Conservation (phyloP, 2,113 vertebrate species). For the Alethe diademata region DNA sequence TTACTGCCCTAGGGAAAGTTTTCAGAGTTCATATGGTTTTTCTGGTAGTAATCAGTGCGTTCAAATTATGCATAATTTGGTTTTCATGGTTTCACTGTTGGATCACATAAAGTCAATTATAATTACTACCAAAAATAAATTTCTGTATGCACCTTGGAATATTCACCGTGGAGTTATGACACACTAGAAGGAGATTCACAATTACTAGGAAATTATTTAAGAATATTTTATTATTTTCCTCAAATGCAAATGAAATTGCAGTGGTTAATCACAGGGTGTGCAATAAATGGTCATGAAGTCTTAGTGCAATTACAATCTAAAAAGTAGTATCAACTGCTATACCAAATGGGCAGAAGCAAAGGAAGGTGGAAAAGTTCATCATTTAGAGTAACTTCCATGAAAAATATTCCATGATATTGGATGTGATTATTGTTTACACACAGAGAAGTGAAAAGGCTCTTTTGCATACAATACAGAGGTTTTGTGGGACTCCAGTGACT, state of each 20-base stretch:
- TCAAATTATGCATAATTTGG: constrained; percentile 74
- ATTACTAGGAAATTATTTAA: constrained; percentile 54
- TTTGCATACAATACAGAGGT: neutral
- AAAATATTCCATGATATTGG: neutral
- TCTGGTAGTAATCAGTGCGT: constrained; percentile 71
- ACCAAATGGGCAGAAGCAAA: neutral
- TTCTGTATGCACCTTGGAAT: constrained; percentile 57
- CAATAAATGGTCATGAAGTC: constrained; percentile 43
- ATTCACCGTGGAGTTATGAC: constrained; percentile 4
- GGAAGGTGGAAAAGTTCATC: neutral
- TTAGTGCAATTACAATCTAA: neutral
- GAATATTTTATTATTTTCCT: constrained; percentile 43
- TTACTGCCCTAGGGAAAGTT: constrained; percentile 68
- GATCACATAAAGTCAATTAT: constrained; percentile 70
- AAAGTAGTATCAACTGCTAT: neutral
- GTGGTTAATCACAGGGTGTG: constrained; percentile 57
- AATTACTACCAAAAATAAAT: constrained; percentile 72
- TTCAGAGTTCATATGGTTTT: constrained; percentile 67
- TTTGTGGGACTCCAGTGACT: neutral
- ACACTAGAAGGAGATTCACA: constrained; percentile 48
- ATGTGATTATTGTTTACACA: neutral
- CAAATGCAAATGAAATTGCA: constrained; percentile 46
- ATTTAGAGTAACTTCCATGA: neutral
- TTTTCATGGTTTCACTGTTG: constrained; percentile 68
- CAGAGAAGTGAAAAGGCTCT: neutral